Evolutionary conservation across 2,888 invertebrate genomes (phyloP), one percentile per base, ranked within the genome.

Genomic region (Fragum sueziense): DNA sequence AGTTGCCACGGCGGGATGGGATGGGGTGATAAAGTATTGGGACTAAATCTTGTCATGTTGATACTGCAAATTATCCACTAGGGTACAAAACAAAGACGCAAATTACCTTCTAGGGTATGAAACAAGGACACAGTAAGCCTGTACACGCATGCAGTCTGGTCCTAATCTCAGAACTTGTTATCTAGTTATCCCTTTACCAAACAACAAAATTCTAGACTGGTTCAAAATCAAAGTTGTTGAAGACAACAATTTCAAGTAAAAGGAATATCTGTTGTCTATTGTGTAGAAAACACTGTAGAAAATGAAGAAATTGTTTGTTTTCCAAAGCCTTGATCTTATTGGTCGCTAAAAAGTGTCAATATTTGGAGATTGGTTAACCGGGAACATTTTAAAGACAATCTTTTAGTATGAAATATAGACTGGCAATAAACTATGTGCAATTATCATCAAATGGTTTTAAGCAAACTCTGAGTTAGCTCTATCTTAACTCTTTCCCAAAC

Each of bases 1-100:
- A 93, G 95, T 99, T 74, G 97, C 97, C n/a, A 98, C 99, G 0
- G 98, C 98, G 57, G 99, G 99, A 69, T 99, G 99, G 99, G 99
- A 99, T 94, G 98, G 98, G 7, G 94, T 97, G 85, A 98, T 99
- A 88, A 99, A 99, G 94, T 98, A 97, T 93, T 99, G 99, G 99
- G 99, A 99, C 94, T 99, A 85, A 89, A 11, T 20, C 1, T 62
- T 2, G 25, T 11, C 25, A 22, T 4, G n/a, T 2, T 6, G 1
- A 1, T 1, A 2, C 11, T 17, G 25, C 25, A 57, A n/a, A 57
- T 57, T 57, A n/a, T 22, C 7, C 22, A 22, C 25, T 17, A 22
- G n/a, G 25, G 25, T 4, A 57, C 25, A 2, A 2, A 1, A 6
- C 47, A 3, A n/a, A 47, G 1, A 47, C n/a, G 47, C 47, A 47